Base-by-base conservation (phyloP, 2,797 vertebrate species). In the Channa striata region DNA sequence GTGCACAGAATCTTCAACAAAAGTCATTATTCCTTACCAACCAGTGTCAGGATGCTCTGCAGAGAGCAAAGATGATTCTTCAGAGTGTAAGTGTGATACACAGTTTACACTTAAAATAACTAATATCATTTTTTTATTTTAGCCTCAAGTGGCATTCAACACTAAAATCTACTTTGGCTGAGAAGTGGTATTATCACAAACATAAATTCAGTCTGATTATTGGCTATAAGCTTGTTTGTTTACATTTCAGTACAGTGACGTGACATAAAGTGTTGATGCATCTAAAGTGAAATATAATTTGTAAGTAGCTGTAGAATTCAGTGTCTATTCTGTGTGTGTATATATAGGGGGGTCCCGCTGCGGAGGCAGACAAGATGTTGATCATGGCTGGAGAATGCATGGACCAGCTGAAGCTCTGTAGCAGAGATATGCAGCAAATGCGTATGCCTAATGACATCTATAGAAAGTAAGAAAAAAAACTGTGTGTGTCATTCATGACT, bases 331-430 rank as follows among this genome's bases (percentile, higher is more conserved):
- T 67, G 36, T 78, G n/a, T 49, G 56, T 8, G 60, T 51, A 72
- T 51, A 72, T 72, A 9, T 30, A 94, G 94, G 86, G 92, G 3
- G 91, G 88, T 12, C 16, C 85, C 1, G 6, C 58, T 0, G 0
- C 9, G 25, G 94, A 94, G 2, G 83, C 64, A 7, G 91, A 92
- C 0, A 89, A 68, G 46, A 13, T 11, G 19, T 25, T 95, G 83
- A 0, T 3, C 2, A 53, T 89, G 62, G 60, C 84, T 17, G 11
- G 40, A 17, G 91, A 92, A 5, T 2, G 21, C 34, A 63, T 93
- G 0, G 85, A 93, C 0, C 88, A 90, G 59, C 66, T 94, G 71
- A 85, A 0, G 6, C 0, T 5, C 1, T 91, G 17, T 7, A 69
- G 76, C 48, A 17, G 58, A 52, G 88, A 91, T 0, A 54, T 93